phyloP scores from a whole-genome alignment of 2,888 invertebrate genomes.

The Charanyca ferruginea region DNA sequence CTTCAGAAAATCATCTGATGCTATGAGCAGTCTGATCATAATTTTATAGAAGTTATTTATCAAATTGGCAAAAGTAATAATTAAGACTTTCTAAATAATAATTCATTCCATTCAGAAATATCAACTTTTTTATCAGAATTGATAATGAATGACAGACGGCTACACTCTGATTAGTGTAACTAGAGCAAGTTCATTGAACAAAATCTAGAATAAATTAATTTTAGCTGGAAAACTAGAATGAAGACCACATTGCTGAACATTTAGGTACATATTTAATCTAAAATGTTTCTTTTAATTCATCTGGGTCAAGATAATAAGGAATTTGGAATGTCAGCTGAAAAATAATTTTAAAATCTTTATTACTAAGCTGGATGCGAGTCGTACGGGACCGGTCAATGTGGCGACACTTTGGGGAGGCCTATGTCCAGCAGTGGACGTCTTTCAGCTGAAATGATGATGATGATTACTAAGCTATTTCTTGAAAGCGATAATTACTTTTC shows the following conservation, averaged over 20 bases:
- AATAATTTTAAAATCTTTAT: background rate
- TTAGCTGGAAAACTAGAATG: conserved; percentile 18
- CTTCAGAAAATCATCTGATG: conserved; percentile 1
- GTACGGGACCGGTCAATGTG: no score
- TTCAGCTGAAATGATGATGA: no score
- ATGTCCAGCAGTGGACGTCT: no score
- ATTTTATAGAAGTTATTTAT: background rate
- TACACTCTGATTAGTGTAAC: conserved; percentile 12
- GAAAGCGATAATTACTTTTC: background rate
- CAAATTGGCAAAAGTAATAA: background rate
- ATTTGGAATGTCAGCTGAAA: background rate
- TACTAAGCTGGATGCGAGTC: no score
- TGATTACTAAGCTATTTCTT: background rate
- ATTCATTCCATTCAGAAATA: background rate
- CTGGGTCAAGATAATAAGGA: background rate
- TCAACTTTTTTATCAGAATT: conserved; percentile 19
- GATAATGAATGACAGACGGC: conserved; percentile 29
- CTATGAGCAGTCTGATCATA: background rate
- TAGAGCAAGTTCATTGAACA: conserved; percentile 42
- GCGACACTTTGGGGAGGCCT: no score
- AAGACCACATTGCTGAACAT: background rate
- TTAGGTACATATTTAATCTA: background rate
- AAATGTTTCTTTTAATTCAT: conserved; percentile 9
- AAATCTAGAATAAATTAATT: conserved; percentile 32
- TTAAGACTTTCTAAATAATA: background rate